These are phyloP conservation scores for Pterophyllum scalare DNA, from an alignment of 2,113 vertebrate genomes.

Conservation along the genomic window DNA sequence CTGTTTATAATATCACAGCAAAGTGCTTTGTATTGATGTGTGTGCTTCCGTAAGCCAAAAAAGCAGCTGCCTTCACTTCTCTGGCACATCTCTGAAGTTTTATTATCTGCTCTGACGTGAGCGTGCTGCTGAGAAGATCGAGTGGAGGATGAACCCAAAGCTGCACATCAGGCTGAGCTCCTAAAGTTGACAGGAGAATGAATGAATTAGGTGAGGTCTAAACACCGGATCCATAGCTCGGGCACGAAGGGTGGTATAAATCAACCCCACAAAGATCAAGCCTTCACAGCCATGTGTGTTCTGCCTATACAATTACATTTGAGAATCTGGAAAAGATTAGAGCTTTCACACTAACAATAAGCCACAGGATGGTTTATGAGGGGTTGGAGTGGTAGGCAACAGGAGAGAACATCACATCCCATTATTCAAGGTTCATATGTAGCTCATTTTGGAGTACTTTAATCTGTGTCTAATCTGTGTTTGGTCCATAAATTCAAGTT, in stretches of 20 bases:
- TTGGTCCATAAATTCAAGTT: slow-evolving; percentile 44
- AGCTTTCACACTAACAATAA: slow-evolving; percentile 41
- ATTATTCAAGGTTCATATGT: slow-evolving; percentile 44
- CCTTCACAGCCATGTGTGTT: slow-evolving; percentile 42
- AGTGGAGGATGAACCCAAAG: slow-evolving; percentile 36
- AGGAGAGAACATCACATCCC: slow-evolving; percentile 26
- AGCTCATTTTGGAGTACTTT: slow-evolving; percentile 34
- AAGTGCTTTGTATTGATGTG: slow-evolving; percentile 40
- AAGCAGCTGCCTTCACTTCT: slow-evolving; percentile 55
- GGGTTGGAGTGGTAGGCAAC: slow-evolving; percentile 15
- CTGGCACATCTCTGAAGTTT: slow-evolving; percentile 48
- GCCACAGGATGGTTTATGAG: slow-evolving; percentile 47
- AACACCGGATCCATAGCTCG: slow-evolving; percentile 45
- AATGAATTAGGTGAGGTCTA: slow-evolving; percentile 69
- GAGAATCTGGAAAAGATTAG: slow-evolving; percentile 71
- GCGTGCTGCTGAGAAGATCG: slow-evolving; percentile 44
- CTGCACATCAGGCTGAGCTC: slow-evolving; percentile 29
- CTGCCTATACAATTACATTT: slow-evolving; percentile 48
- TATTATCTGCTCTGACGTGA: slow-evolving; percentile 33
- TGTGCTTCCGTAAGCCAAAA: slow-evolving; percentile 17
- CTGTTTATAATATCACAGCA: slow-evolving; percentile 16
- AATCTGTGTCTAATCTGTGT: slow-evolving; percentile 44
- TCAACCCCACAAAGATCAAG: slow-evolving; percentile 42
- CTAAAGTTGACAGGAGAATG: slow-evolving; percentile 31
- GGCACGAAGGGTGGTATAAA: slow-evolving; percentile 59